Base-by-base conservation (phyloP, 2,113 vertebrate genomes). In the Neolamprologus variostigma region DNA sequence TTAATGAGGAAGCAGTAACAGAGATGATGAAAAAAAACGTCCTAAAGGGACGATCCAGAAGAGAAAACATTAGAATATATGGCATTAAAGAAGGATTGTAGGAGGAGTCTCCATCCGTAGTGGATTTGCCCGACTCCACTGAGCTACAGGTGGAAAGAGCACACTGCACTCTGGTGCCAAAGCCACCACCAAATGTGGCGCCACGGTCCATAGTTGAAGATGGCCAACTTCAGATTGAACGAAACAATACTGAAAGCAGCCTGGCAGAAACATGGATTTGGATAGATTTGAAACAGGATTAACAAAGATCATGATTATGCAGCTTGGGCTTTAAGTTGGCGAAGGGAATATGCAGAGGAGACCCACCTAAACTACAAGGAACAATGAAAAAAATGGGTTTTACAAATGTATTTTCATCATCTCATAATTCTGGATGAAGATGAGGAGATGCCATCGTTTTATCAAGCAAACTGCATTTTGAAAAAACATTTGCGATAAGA, bases 1-100 rank as follows among this genome's bases (percentile, higher is more conserved):
- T 12, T 66, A 37, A 66, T 19, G 31, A 37, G 61, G 33, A 66
- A 3, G 33, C 31, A n/a, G 17, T 66, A 66, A 66, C 33, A 0
- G 61, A 66, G 2, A 1, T n/a, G 31, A 0, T 66, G 17, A 66
- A 37, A 45, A 45, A 45, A 16, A 0, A 0, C 6, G 6, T 1
- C 42, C 42, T 47, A 47, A 33, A 66, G 61, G 6, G 61, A 66
- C 31, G 31, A 35, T 63, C 6, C 8, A 63, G 28, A n/a, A 66
- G 31, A 66, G 61, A 66, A 66, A 35, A 37, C 3, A 33, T 61
- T 19, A 33, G 59, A 19, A 61, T 33, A 61, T n/a, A 8, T n/a
- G 31, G 61, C 17, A n/a, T 37, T 12, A 63, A 35, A 35, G 61
- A 66, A 37, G 33, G 61, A 37, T 66, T 33, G 61, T 2, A 12